These are phyloP conservation scores for Lophochroa leadbeateri DNA, from an alignment of 2,113 vertebrate species.

Conservation along the genomic window DNA sequence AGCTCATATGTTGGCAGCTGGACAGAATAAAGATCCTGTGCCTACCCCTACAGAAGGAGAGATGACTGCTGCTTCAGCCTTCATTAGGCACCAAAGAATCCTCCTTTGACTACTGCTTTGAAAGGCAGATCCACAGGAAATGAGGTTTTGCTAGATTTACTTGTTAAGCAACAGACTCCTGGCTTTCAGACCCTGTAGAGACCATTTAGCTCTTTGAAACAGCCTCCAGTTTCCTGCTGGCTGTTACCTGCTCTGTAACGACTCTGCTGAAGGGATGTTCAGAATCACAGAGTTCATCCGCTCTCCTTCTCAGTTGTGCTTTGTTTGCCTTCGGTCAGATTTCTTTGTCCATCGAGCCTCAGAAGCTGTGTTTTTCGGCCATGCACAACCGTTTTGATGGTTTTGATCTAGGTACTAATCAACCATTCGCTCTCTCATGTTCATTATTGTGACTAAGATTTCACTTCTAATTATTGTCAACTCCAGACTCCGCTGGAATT, in stretches of 20 bases:
- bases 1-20: background rate
- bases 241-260: background rate
- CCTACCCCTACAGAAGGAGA: background rate
- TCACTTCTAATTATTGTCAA: constrained; percentile 66
- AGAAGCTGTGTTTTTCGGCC: rapidly evolving
- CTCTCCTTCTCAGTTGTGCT: background rate
- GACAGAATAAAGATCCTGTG: background rate
- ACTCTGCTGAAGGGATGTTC: background rate
- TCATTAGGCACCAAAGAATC: background rate
- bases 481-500: constrained; percentile 30
- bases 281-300: background rate
- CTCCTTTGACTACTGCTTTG: rapidly evolving
- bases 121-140: background rate
- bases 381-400: background rate
- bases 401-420: constrained; percentile 1
- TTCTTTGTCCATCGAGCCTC: background rate
- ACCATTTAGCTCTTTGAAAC: background rate
- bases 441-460: constrained; percentile 30
- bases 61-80: background rate
- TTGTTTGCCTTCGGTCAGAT: background rate
- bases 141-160: background rate
- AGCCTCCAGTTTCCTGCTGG: background rate
- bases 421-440: background rate
- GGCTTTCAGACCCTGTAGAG: background rate
- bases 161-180: background rate